Evolutionary conservation across 2,113 vertebrate species (phyloP).

Genomic region (Rana temporaria): DNA sequence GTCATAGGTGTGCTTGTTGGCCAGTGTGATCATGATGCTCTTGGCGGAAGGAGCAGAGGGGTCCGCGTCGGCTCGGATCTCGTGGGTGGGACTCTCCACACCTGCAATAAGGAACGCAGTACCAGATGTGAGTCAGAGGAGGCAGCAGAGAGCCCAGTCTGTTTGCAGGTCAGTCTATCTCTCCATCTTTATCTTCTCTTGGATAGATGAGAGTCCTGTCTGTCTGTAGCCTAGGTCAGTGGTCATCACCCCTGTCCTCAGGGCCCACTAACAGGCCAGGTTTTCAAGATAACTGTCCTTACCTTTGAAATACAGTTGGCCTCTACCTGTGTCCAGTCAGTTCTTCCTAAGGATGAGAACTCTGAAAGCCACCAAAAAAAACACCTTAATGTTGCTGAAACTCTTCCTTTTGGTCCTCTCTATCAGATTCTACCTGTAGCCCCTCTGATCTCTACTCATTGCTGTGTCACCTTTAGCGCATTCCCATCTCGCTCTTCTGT

Average conservation of each 20-base stretch:
- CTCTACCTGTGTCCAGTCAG: too few species aligned
- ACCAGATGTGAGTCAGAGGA: too few species aligned
- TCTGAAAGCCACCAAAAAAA: too few species aligned
- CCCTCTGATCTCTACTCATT: not conserved
- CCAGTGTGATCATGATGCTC: constrained; percentile 88
- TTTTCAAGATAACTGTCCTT: too few species aligned
- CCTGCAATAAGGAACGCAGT: constrained; percentile 69
- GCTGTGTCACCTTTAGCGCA: too few species aligned
- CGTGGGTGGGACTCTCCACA: constrained; percentile 93
- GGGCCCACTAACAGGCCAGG: too few species aligned
- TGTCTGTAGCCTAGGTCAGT: not conserved
- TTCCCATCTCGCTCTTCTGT: not conserved
- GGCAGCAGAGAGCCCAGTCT: not conserved
- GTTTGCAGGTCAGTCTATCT: not conserved
- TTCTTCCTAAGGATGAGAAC: too few species aligned
- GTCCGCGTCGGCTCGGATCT: constrained; percentile 90
- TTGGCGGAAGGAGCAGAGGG: constrained; percentile 85
- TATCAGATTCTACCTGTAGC: not conserved
- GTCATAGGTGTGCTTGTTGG: constrained; percentile 93
- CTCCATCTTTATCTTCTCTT: too few species aligned
- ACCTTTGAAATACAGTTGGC: too few species aligned
- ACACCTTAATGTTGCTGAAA: too few species aligned
- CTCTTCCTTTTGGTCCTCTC: too few species aligned
- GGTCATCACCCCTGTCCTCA: too few species aligned
- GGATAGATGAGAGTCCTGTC: not conserved